Percentiles rank a stretch among this genome's conserved stretches.
Conservation (phyloP, 2,888 invertebrate genomes). For the Prosopocoilus inquinatus region DNA sequence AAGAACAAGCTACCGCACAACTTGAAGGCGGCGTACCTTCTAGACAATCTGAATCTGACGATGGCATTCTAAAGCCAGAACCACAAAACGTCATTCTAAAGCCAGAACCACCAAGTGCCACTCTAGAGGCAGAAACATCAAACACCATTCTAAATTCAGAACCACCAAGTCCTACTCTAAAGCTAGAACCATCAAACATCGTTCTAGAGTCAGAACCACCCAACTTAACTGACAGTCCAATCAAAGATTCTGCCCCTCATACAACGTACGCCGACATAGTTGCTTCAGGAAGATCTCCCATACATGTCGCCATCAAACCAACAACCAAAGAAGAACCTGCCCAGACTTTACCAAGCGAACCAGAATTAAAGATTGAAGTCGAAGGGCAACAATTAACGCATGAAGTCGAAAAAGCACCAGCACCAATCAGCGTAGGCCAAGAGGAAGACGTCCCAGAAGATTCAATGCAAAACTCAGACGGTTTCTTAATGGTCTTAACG, state of each 20-base stretch:
- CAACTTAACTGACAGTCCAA: no score
- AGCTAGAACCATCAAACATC: conserved; percentile 31
- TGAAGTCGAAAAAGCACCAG: neutral
- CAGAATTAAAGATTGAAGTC: no score
- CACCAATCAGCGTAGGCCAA: neutral
- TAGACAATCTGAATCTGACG: conserved; percentile 22
- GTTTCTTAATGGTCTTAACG: conserved; percentile 35
- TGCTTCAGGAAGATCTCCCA: conserved; percentile 27
- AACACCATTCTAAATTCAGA: neutral
- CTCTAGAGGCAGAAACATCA: conserved; percentile 36
- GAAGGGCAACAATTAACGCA: no score
- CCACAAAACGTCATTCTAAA: conserved; percentile 7
- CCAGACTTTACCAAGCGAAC: no score
- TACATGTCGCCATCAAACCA: neutral
- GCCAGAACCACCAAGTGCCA: conserved; percentile 34
- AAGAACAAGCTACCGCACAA: neutral
- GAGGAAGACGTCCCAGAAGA: no score
- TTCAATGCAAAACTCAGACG: conserved; percentile 31
- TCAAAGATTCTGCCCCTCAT: neutral
- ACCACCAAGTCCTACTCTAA: no score
- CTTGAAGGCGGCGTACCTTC: neutral
- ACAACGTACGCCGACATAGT: conserved; percentile 34
- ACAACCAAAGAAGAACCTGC: neutral
- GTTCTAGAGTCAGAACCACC: neutral
- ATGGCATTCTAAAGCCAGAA: conserved; percentile 47